Evolutionary conservation across 30 jellyfish, hydroid and myxozoan genomes (phyloP), one percentile per base, ranked within the genome.

Genomic region (Sanderia malayensis): DNA sequence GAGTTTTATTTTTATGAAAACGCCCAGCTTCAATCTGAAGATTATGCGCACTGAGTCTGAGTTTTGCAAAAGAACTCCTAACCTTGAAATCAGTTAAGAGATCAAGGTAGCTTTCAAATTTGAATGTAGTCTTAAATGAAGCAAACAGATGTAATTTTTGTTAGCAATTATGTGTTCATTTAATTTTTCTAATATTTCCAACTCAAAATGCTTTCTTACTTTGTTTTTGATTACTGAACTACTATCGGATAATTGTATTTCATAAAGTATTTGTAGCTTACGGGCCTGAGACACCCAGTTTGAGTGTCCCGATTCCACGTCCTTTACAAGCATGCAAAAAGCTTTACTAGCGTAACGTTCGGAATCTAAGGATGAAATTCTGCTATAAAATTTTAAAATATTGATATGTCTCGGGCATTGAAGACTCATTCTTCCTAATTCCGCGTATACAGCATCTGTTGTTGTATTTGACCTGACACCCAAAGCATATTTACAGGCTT

Each of bases 301-400:
- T n/a, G n/a, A n/a, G n/a, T n/a, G n/a, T n/a, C n/a, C n/a, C n/a
- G n/a, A n/a, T n/a, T n/a, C n/a, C n/a, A n/a, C n/a, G n/a, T n/a
- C n/a, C n/a, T n/a, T n/a, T n/a, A n/a, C n/a, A n/a, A n/a, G n/a
- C n/a, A n/a, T n/a, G n/a, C n/a, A n/a, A n/a, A n/a, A n/a, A 31
- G 77, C 77, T 52, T 70, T 70, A 31, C 70, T 70, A 70, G 82
- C 82, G 57, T 70, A 70, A 22, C n/a, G n/a, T n/a, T n/a, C n/a
- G n/a, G n/a, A n/a, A n/a, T n/a, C n/a, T n/a, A n/a, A n/a, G n/a
- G n/a, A n/a, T n/a, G n/a, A n/a, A n/a, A n/a, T n/a, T n/a, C n/a
- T n/a, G n/a, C n/a, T n/a, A n/a, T n/a, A n/a, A n/a, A n/a, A n/a
- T n/a, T n/a, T n/a, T n/a, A n/a, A n/a, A n/a, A n/a, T n/a, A n/a